phyloP scores from a whole-genome alignment of 2,888 invertebrate species.

The Sepiola atlantica region DNA sequence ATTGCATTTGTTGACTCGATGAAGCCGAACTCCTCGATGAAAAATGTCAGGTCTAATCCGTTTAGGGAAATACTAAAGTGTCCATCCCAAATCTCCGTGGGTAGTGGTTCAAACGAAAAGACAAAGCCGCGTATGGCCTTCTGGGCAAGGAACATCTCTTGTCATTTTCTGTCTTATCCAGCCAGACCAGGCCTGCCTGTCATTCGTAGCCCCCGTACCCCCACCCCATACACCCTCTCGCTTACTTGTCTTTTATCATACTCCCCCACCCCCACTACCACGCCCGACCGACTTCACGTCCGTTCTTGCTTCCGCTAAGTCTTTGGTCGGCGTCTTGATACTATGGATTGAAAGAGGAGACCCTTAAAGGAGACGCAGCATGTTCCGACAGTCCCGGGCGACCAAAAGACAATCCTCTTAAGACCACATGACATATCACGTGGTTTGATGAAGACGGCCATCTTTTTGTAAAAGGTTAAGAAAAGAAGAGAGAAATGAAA shows the following conservation, averaged over 20 bases:
- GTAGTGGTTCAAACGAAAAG: slow-evolving; percentile 2
- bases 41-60: slow-evolving; percentile 32
- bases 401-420: slow-evolving; percentile 1
- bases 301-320: background rate
- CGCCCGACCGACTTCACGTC: background rate
- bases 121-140: background rate
- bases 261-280: background rate
- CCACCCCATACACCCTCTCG: background rate
- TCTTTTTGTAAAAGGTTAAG: background rate
- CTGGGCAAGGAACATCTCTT: background rate
- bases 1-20: background rate
- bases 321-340: background rate
- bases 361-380: background rate
- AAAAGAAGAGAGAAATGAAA: background rate
- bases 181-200: background rate
- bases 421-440: background rate
- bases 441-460: background rate
- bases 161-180: background rate
- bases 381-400: slow-evolving; percentile 1
- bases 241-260: background rate
- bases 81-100: background rate
- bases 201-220: background rate
- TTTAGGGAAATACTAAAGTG: slow-evolving; percentile 7
- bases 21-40: slow-evolving; percentile 18
- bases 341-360: background rate